Evolutionary conservation across 2,888 invertebrate genomes (phyloP), one percentile per base, ranked within the genome.

Genomic region (Nematopogon swammerdamellus): DNA sequence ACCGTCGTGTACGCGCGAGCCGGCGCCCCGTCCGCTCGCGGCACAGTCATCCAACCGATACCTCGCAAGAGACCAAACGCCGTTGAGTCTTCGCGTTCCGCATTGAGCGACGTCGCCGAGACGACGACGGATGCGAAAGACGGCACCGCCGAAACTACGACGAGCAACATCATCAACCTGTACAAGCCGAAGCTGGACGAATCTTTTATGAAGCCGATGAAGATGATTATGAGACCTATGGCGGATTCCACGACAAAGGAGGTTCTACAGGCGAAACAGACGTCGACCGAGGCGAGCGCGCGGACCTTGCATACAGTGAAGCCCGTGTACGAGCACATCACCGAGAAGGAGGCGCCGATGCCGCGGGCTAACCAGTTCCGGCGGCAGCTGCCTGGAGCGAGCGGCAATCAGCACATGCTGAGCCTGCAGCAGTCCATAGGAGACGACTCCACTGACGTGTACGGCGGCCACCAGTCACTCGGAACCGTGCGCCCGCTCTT

Each of bases 361-460:
- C 63, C 65, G 48, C 75, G 81, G 60, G 82, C 84, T 2, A 88
- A 87, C 58, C 75, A 81, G 0, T 65, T 88, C 19, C 73, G 88
- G 50, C 72, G 88, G 43, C 86, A 89, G 58, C 65, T 88, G 29
- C 69, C 80, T 48, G 84, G 82, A n/a, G 71, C 72, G 45, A 70
- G 79, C 45, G 64, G 72, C 0, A 77, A 81, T 52, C 82, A 85
- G 49, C 84, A 82, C 53, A 75, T 85, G 68, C 62, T 82, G 18
- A 81, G 65, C 42, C 60, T 84, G 10, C 82, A 82, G 56, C 86
- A 87, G 60, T 82, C 82, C 1, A 70, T 79, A 18, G 85, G 83
- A 11, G 85, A 85, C 56, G 89, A 89, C 60, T 81, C 84, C 3
- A 81, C 85, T 2, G 88, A 88, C 58, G 85, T 88, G 1, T 89